Conservation (phyloP, 1,140 invertebrate species). For the Orius laevigatus region DNA sequence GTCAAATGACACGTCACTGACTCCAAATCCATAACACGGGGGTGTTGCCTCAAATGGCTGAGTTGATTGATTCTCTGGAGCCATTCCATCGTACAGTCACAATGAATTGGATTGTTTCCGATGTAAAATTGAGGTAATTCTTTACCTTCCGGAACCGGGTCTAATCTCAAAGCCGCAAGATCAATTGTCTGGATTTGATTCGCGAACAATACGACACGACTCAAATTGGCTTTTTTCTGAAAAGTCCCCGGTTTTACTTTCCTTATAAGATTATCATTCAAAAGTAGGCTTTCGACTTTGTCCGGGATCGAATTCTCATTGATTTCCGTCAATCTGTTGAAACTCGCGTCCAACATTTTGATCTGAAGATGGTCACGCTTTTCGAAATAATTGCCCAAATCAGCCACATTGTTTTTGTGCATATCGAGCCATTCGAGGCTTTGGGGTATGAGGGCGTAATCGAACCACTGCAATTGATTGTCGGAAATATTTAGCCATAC, state of each 20-base stretch:
- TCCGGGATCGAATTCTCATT: constrained; percentile 49
- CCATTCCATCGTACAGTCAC: constrained; percentile 77
- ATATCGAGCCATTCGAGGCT: constrained; percentile 53
- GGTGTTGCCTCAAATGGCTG: constrained; percentile 35
- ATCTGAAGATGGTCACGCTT: constrained; percentile 41
- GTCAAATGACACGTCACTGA: constrained; percentile 26
- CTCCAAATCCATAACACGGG: constrained; percentile 29
- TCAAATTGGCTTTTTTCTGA: constrained; percentile 45
- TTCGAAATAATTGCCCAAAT: constrained; percentile 45
- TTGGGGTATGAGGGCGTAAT: constrained; percentile 46
- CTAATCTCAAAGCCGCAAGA: constrained; percentile 48
- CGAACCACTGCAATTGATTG: constrained; percentile 47
- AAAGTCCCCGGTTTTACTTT: constrained; percentile 56
- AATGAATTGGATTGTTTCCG: constrained; percentile 63
- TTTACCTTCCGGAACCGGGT: constrained; percentile 41
- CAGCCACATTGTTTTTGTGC: constrained; percentile 45
- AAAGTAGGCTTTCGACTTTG: constrained; percentile 51
- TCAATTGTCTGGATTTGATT: constrained; percentile 59
- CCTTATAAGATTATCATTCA: constrained; percentile 59
- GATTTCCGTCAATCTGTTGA: constrained; percentile 50
- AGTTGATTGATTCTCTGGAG: constrained; percentile 58
- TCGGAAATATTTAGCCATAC: constrained; percentile 55
- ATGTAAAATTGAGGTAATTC: constrained; percentile 61
- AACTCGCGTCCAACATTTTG: constrained; percentile 58
- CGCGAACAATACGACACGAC: constrained; percentile 55